Conservation (phyloP, 2,797 vertebrate species). For the Aythya fuligula region DNA sequence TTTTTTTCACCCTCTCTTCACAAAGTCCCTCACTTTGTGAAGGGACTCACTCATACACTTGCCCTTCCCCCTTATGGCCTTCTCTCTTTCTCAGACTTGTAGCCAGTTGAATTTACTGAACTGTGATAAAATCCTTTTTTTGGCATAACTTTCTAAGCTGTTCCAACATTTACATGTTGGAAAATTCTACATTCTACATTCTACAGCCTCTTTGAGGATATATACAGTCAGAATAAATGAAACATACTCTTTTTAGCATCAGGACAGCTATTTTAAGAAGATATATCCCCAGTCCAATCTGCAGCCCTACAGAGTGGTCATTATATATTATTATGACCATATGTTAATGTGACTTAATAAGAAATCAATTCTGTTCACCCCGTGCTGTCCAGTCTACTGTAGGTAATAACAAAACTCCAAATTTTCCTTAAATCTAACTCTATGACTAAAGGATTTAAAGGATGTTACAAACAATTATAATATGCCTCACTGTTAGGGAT, state of each 20-base stretch:
- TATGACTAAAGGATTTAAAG: not conserved
- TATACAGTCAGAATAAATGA: not conserved
- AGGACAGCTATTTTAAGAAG: not conserved
- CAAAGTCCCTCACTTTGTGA: not conserved
- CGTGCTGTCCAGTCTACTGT: not conserved
- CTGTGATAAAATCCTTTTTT: not conserved
- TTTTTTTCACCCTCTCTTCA: slow-evolving; percentile 30
- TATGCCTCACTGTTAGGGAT: not conserved
- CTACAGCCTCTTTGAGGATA: not conserved
- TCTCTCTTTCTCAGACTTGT: not conserved
- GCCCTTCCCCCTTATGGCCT: not conserved
- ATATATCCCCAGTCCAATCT: not conserved
- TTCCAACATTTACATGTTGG: not conserved
- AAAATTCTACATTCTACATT: too few relatives aligned
- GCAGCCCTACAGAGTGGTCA: not conserved
- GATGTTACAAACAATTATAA: not conserved
- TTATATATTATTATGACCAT: too few relatives aligned
- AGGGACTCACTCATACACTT: not conserved
- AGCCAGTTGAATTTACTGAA: not conserved
- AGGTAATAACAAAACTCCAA: not conserved
- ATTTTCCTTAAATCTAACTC: not conserved
- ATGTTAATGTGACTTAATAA: not conserved
- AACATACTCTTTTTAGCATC: not conserved
- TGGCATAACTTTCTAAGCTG: not conserved
- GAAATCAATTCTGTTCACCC: not conserved